A percentile compares a stretch with the other conserved stretches of the same genome.
phyloP scores from a whole-genome alignment of 2,888 invertebrate genomes.

The Callinectes sapidus region DNA sequence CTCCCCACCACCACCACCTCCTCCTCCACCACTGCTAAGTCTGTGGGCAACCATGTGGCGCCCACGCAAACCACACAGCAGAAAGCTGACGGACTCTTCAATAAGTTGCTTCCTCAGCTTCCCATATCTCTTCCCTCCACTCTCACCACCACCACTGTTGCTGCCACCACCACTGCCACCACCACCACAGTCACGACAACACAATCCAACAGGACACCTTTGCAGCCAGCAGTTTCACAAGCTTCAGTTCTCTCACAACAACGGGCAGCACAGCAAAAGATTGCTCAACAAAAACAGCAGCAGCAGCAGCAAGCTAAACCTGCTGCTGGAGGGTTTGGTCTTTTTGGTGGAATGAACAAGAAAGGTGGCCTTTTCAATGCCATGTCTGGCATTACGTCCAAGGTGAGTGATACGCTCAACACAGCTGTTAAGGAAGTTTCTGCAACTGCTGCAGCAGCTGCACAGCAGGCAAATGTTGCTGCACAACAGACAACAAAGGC shows the following conservation, averaged over 20 bases:
- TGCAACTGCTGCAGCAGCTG: slow-evolving; percentile 68
- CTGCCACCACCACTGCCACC: slow-evolving; percentile 60
- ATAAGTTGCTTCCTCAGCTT: slow-evolving; percentile 70
- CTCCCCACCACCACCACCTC: slow-evolving; percentile 64
- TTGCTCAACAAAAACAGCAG: slow-evolving; percentile 15
- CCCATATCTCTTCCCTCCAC: slow-evolving; percentile 68
- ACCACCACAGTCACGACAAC: slow-evolving; percentile 69
- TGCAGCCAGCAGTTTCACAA: slow-evolving; percentile 62
- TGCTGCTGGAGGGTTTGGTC: slow-evolving; percentile 68
- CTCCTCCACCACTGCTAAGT: slow-evolving; percentile 58
- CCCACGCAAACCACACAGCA: slow-evolving; percentile 50
- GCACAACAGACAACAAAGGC: slow-evolving; percentile 71
- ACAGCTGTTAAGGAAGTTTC: slow-evolving; percentile 72
- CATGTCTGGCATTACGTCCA: slow-evolving; percentile 72
- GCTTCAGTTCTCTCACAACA: slow-evolving; percentile 55
- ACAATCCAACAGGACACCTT: slow-evolving; percentile 61
- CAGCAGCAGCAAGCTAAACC: slow-evolving; percentile 55
- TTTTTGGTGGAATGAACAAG: slow-evolving; percentile 71
- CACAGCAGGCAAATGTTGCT: slow-evolving; percentile 69
- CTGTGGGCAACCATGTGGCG: slow-evolving; percentile 70
- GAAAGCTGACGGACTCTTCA: slow-evolving; percentile 66
- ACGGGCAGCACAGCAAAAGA: slow-evolving; percentile 52
- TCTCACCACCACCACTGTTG: slow-evolving; percentile 60
- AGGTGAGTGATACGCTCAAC: slow-evolving; percentile 72
- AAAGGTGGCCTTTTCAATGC: slow-evolving; percentile 71